Evolutionary conservation across 2,888 invertebrate species (phyloP).

Genomic region (Liopterus haemorrhoidalis): DNA sequence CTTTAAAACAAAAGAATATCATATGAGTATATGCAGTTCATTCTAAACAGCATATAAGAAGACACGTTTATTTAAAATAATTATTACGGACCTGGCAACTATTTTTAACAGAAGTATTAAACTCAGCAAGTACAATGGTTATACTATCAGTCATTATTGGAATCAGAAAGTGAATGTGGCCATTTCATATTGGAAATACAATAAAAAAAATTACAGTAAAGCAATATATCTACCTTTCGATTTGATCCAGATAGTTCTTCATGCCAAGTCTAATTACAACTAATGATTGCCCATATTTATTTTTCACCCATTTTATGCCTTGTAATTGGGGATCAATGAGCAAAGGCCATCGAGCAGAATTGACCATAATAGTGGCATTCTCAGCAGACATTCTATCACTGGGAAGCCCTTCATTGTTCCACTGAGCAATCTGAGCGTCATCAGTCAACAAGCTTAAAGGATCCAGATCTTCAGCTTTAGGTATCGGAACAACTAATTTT

Average conservation of each 20-base stretch:
- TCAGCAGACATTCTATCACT: conserved; percentile 91
- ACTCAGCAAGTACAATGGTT: too few relatives aligned
- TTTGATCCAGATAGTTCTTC: conserved; percentile 74
- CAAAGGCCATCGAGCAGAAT: conserved; percentile 87
- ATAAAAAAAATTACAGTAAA: too few relatives aligned
- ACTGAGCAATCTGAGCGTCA: conserved; percentile 84
- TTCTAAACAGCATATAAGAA: too few relatives aligned
- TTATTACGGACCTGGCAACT: too few relatives aligned
- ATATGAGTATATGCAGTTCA: too few relatives aligned
- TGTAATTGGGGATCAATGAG: conserved; percentile 91
- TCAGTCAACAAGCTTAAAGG: conserved; percentile 82
- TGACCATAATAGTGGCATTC: conserved; percentile 86
- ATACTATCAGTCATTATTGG: too few relatives aligned
- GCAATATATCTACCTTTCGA: conserved; percentile 63
- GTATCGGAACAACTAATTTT: conserved; percentile 65
- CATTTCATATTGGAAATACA: too few relatives aligned
- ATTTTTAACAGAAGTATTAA: too few relatives aligned
- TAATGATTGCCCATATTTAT: conserved; percentile 67
- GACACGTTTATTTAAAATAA: too few relatives aligned
- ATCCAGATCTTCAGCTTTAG: conserved; percentile 72
- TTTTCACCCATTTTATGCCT: conserved; percentile 93
- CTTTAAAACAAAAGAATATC: too few relatives aligned
- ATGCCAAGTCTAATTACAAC: conserved; percentile 72
- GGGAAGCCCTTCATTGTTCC: conserved; percentile 93
- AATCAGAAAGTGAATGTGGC: too few relatives aligned